phyloP scores from a whole-genome alignment of 2,888 invertebrate species.

The Diarsia brunnea region DNA sequence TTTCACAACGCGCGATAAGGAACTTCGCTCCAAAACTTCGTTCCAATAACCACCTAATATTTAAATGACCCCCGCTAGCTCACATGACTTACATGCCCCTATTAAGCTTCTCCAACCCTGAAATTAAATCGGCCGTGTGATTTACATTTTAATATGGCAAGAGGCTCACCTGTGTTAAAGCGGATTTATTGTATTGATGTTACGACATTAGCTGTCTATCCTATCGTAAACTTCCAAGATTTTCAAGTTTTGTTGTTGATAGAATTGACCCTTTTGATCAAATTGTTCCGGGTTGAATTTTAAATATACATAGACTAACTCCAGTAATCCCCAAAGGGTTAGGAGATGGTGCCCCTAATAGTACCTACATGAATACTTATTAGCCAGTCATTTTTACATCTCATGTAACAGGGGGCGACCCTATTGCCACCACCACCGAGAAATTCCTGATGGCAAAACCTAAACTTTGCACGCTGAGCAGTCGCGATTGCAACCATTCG shows the following conservation, averaged over 20 bases:
- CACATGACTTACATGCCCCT: slow-evolving; percentile 64
- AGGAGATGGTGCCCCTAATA: background rate
- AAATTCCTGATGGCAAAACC: background rate
- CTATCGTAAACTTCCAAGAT: slow-evolving; percentile 69
- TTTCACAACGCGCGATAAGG: no score
- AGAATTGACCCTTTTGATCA: slow-evolving; percentile 59
- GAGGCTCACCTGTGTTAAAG: slow-evolving; percentile 88
- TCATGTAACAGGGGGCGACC: background rate
- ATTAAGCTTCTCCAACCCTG: slow-evolving; percentile 86
- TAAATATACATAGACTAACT: background rate
- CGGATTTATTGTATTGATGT: slow-evolving; percentile 87
- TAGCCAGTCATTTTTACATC: background rate
- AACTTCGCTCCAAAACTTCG: no score
- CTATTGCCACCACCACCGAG: background rate
- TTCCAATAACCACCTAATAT: background rate
- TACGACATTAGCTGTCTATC: slow-evolving; percentile 77
- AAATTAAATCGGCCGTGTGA: slow-evolving; percentile 89
- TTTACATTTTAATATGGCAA: slow-evolving; percentile 90
- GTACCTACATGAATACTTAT: background rate
- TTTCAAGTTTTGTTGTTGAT: slow-evolving; percentile 75
- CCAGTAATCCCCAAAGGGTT: background rate
- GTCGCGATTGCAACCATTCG: background rate
- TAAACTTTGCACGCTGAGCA: background rate
- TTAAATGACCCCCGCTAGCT: slow-evolving; percentile 59
- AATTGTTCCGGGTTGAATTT: slow-evolving; percentile 12